Conservation (phyloP, 2,113 vertebrate species). For the Grammomys dolichurus region DNA sequence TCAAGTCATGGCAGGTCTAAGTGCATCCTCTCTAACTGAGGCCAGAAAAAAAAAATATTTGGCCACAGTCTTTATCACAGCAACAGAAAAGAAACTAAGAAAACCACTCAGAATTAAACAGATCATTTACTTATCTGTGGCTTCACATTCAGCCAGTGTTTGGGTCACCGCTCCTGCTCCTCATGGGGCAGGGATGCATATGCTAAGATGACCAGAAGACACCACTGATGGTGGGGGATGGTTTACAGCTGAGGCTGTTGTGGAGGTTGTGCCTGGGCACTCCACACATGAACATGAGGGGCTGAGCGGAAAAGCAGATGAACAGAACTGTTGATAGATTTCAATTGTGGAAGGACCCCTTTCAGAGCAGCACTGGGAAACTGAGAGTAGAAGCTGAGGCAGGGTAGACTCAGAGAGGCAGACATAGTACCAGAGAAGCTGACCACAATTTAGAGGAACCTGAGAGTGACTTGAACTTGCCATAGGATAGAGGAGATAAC, state of each 20-base stretch:
- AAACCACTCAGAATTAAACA: not conserved
- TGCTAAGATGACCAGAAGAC: not conserved
- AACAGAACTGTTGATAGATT: not conserved
- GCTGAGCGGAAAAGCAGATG: not conserved
- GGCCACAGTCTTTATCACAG: not conserved
- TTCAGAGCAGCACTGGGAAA: not conserved
- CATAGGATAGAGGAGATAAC: not conserved
- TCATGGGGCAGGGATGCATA: not conserved
- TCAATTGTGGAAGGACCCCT: not conserved
- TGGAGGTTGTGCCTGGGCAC: rapidly evolving
- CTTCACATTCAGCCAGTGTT: not conserved
- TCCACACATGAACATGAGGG: rapidly evolving
- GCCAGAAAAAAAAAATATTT: not conserved
- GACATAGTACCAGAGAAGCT: not conserved
- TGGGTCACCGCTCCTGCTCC: not conserved
- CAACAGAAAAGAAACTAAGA: not conserved
- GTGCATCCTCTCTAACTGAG: too few relatives aligned
- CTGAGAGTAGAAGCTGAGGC: too few relatives aligned
- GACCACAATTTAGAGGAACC: not conserved
- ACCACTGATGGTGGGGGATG: too few relatives aligned
- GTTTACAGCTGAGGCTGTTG: not conserved
- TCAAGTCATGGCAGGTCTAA: too few relatives aligned
- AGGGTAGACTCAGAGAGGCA: not conserved
- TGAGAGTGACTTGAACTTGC: not conserved
- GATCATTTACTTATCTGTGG: not conserved